These are phyloP conservation scores for Rafetus swinhoei DNA, from an alignment of 2,113 vertebrate species.

Conservation along the genomic window DNA sequence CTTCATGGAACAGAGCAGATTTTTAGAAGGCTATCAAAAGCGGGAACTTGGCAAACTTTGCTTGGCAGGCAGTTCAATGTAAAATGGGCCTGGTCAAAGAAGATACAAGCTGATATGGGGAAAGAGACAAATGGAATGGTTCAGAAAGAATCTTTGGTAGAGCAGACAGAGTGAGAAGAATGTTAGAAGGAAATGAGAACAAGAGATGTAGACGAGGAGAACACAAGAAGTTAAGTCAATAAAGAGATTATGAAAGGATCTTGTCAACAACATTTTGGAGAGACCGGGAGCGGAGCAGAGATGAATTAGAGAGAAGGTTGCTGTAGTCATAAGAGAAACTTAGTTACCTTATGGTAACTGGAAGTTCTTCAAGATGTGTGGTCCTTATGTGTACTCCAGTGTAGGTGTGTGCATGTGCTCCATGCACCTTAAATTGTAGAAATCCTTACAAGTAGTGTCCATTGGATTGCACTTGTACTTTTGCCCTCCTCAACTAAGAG, in stretches of 20 bases:
- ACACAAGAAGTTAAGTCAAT: background rate
- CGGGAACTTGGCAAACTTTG: background rate
- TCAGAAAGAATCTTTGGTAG: background rate
- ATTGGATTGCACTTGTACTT: too few species aligned
- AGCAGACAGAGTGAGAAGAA: background rate
- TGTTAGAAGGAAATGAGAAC: background rate
- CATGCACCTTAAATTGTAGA: too few species aligned
- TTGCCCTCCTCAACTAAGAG: too few species aligned
- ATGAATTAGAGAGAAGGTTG: background rate
- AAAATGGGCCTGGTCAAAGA: background rate
- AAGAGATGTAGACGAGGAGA: background rate
- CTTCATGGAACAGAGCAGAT: background rate
- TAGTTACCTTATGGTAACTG: too few species aligned
- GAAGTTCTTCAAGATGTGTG: too few species aligned
- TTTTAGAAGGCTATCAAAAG: background rate
- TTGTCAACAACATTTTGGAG: background rate
- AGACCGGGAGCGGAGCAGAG: slow-evolving; percentile 8
- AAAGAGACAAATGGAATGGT: background rate
- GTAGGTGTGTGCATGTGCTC: too few species aligned
- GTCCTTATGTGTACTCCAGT: too few species aligned
- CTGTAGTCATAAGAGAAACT: background rate
- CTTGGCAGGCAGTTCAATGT: background rate
- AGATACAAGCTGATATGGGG: background rate
- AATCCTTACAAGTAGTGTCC: too few species aligned
- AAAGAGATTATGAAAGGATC: background rate